phyloP scores from a whole-genome alignment of 2,888 invertebrate species.

The Tetragonula carbonaria region DNA sequence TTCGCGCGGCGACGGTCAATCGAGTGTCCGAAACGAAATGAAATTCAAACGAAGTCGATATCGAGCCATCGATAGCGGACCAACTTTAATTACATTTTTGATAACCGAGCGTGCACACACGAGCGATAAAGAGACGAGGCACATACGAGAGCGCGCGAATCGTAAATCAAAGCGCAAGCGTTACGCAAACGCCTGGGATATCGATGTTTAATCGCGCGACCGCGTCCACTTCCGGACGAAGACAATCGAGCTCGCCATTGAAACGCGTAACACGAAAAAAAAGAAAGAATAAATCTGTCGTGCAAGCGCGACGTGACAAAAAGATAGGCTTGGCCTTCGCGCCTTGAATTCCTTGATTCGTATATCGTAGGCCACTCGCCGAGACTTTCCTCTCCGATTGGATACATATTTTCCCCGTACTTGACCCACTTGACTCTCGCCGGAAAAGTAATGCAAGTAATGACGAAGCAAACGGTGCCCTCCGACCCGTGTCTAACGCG shows the following conservation, averaged over 20 bases:
- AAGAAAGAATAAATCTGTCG: neutral
- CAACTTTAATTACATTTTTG: constrained; percentile 37
- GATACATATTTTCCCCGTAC: constrained; percentile 69
- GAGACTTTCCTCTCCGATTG: constrained; percentile 43
- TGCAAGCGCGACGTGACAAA: neutral
- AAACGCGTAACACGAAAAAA: neutral
- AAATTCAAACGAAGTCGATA: constrained; percentile 3
- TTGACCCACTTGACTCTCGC: constrained; percentile 82
- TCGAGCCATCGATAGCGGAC: neutral
- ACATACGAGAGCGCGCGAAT: neutral
- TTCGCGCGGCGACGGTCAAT: neutral
- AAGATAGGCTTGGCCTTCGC: neutral
- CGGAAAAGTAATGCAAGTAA: constrained; percentile 77
- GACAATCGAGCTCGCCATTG: constrained; percentile 9
- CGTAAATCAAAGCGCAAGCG: constrained; percentile 27
- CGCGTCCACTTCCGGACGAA: neutral
- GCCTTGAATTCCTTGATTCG: neutral
- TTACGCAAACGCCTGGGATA: constrained; percentile 13
- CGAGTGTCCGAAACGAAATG: constrained; percentile 4
- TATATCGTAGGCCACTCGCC: neutral
- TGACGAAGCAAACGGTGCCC: constrained; percentile 81
- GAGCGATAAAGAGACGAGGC: constrained; percentile 25
- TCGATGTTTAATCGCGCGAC: constrained; percentile 13
- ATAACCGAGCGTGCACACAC: constrained; percentile 16
- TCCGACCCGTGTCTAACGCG: constrained; percentile 83